Conservation (phyloP, 37 sponge, comb jelly and placozoan species). For the Ephydatia muelleri region DNA sequence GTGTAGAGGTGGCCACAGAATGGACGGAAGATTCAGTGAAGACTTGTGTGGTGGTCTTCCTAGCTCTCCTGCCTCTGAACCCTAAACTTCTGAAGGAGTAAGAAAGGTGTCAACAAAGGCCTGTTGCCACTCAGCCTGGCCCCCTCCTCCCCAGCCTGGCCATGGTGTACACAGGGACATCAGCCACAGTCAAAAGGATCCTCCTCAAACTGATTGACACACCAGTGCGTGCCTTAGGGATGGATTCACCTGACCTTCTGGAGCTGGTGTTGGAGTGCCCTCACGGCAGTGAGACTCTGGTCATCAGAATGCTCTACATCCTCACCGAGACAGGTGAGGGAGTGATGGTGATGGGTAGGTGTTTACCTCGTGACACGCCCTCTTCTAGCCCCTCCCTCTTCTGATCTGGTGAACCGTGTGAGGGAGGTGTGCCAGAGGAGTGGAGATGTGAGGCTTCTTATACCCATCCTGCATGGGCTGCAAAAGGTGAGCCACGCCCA, state of each 20-base stretch:
- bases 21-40: constrained; percentile 90
- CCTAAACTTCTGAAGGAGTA: constrained; percentile 88
- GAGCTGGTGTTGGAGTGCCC: constrained; percentile 90
- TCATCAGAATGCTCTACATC: constrained; percentile 91
- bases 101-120: not conserved
- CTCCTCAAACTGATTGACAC: constrained; percentile 86
- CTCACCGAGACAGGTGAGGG: constrained; percentile 82
- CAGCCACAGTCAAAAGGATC: constrained; percentile 85
- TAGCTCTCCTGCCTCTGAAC: constrained; percentile 91
- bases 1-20: constrained; percentile 64
- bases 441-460: constrained; percentile 89
- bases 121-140: not conserved
- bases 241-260: constrained; percentile 84
- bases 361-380: not conserved
- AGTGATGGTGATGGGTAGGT: not conserved
- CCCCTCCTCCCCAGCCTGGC: constrained; percentile 56
- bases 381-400: constrained; percentile 71
- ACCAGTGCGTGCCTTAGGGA: constrained; percentile 81
- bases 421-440: constrained; percentile 80
- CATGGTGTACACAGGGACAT: constrained; percentile 75
- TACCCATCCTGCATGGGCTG: constrained; percentile 94
- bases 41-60: constrained; percentile 79
- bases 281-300: constrained; percentile 90
- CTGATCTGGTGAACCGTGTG: constrained; percentile 78
- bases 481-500: constrained; percentile 65